A percentile compares a stretch with the other conserved stretches of the same genome.
These are phyloP conservation scores for Heptranchias perlo DNA, from an alignment of 2,113 vertebrate species.

Conservation along the genomic window DNA sequence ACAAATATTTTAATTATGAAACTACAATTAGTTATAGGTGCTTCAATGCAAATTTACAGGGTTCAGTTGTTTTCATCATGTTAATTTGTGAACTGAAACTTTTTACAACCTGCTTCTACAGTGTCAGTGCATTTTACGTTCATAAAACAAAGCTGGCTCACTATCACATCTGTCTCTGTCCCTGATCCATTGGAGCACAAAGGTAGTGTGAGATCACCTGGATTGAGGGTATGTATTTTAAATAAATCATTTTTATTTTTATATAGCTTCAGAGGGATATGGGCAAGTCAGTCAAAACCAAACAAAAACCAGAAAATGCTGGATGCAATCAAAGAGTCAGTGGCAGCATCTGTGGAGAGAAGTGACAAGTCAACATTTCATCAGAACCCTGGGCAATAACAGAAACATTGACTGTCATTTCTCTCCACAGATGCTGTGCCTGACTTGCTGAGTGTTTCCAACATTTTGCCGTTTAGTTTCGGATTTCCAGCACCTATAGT, in stretches of 20 bases:
- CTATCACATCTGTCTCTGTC: background rate
- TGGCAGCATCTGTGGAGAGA: background rate
- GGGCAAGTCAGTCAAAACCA: background rate
- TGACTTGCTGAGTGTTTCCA: background rate
- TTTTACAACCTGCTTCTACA: background rate
- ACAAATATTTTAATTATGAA: background rate
- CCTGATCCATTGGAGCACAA: background rate
- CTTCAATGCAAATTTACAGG: background rate
- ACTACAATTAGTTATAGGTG: background rate
- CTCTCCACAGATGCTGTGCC: background rate
- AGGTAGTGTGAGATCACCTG: background rate
- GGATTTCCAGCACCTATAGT: background rate
- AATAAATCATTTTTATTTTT: background rate
- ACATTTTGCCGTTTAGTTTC: background rate
- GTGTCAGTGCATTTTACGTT: background rate
- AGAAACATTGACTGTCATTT: background rate
- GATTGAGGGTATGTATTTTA: background rate
- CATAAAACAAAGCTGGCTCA: background rate
- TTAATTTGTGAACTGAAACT: background rate
- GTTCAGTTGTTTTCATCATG: background rate
- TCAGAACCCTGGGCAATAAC: background rate
- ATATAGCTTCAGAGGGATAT: background rate
- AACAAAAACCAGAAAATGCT: background rate
- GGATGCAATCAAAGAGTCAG: background rate
- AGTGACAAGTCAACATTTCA: background rate